Base-by-base conservation (phyloP, 92 coral and sea anemone species). In the Zoanthus sansibaricus region DNA sequence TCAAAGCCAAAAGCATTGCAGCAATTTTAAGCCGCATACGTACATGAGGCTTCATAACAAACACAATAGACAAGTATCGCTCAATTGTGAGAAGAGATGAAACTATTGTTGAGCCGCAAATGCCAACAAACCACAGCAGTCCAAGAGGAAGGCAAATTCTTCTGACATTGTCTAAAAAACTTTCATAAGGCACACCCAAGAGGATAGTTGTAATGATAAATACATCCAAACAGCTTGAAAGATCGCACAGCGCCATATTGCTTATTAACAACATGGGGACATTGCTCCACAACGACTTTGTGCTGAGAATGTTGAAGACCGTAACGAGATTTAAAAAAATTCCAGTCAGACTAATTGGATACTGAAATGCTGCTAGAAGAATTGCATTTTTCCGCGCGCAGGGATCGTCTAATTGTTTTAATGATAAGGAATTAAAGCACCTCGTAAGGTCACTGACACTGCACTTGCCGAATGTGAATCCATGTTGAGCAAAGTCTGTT, bases 61-160 rank as follows among this genome's bases (percentile, higher is more conserved):
- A 25, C 25, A 25, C 25, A 25, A 25, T 25, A 25, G 25, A 25
- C 25, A 25, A 25, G 25, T 25, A 25, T 25, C 25, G 25, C 25
- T 25, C 25, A 25, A 25, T 52, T 54, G 98, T 92, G 6, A 94
- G 74, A 20, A 94, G 72, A 7, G 87, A 52, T 13, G 98, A 90
- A 5, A 94, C 83, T 33, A 85, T 73, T 17, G 92, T 88, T 3
- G 94, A 91, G 3, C 68, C 79, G 18, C 87, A 54, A 37, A 92
- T 94, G 1, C 95, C 95, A 69, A 86, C 52, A 4, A 87, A 87
- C 98, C 98, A 25, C 25, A 25, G 25, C 25, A 25, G 0, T 25
- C 25, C 25, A 25, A 25, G 25, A 25, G 25, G 25, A 25, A 25
- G 25, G 25, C 25, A 25, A 25, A 25, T 25, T 25, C 25, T 25